Evolutionary conservation across 2,797 vertebrate species (phyloP), one percentile per base, ranked within the genome.

Genomic region (Hippocampus kuda): DNA sequence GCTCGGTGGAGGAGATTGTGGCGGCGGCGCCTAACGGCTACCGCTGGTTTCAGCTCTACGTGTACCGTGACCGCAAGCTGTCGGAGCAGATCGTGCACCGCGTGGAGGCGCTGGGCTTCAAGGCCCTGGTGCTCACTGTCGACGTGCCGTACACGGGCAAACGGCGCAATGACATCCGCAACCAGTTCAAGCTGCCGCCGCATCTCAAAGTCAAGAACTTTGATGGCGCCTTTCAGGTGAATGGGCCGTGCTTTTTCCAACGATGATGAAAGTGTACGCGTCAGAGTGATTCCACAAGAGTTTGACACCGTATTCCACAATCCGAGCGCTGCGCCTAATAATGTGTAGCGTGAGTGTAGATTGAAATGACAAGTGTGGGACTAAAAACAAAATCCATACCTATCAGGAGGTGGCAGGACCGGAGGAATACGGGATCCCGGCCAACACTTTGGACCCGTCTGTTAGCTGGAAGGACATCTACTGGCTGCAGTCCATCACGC

Each of bases 1-100:
- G 93, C 81, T 89, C 90, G 0, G 89, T 95, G 75, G 94, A 98
- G 86, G 95, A 99, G 83, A 96, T 98, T 0, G 87, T 85, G 0
- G 70, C 83, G 0, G 89, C 94, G 0, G 94, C 95, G 0, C 96
- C 95, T 0, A 73, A 78, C 0, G 91, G 94, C 1, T 91, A 93
- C 76, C 91, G 80, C 10, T 99, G 97, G 97, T 97, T 98, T 88
- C 96, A 99, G 81, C 92, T 99, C 51, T 98, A 97, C 10, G 86
- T 96, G 30, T 94, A 95, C 83, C 84, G 89, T 16, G 91, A 95
- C 80, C 88, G 93, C 73, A 90, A 90, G 20, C 78, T 93, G 72
- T 94, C 93, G 0, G 93, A 93, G 78, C 86, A 92, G 77, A 88
- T 98, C 13, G 87, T 98, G 65, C 93, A 71, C 27, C 89, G 85